Evolutionary conservation across 2,113 vertebrate genomes (phyloP).

Genomic region (Baryphthengus martii): DNA sequence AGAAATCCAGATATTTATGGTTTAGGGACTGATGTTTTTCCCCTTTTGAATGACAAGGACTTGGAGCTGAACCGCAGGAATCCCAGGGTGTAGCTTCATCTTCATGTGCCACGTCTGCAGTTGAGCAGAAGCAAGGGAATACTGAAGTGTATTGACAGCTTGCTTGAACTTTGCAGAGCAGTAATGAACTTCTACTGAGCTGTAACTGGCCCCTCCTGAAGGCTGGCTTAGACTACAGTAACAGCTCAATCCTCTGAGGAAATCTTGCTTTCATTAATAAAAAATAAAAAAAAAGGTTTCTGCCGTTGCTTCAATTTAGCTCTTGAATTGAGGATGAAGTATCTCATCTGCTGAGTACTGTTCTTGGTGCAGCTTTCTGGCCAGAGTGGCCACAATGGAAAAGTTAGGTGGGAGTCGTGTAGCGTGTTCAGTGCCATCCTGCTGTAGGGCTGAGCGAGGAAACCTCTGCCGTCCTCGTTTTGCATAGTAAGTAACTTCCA

Average conservation of each 20-base stretch:
- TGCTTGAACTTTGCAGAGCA: neutral
- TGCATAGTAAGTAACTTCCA: neutral
- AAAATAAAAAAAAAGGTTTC: neutral
- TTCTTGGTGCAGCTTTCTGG: neutral
- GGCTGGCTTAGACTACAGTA: neutral
- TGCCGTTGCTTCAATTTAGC: neutral
- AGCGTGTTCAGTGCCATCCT: neutral
- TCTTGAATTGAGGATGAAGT: neutral
- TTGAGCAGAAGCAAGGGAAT: neutral
- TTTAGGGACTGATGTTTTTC: neutral
- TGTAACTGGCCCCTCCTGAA: neutral
- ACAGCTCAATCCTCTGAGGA: neutral
- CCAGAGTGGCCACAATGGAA: neutral
- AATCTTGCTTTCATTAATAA: neutral
- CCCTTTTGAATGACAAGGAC: neutral
- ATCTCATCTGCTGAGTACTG: rapidly evolving
- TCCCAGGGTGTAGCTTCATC: neutral
- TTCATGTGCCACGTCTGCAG: neutral
- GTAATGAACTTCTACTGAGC: neutral
- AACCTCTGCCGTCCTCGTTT: neutral
- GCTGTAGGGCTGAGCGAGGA: neutral
- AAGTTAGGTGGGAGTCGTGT: neutral
- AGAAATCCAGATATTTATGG: neutral
- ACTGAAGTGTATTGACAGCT: neutral
- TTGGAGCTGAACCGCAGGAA: neutral